phyloP scores from a whole-genome alignment of 1,140 invertebrate species.

The Colletes latitarsis region DNA sequence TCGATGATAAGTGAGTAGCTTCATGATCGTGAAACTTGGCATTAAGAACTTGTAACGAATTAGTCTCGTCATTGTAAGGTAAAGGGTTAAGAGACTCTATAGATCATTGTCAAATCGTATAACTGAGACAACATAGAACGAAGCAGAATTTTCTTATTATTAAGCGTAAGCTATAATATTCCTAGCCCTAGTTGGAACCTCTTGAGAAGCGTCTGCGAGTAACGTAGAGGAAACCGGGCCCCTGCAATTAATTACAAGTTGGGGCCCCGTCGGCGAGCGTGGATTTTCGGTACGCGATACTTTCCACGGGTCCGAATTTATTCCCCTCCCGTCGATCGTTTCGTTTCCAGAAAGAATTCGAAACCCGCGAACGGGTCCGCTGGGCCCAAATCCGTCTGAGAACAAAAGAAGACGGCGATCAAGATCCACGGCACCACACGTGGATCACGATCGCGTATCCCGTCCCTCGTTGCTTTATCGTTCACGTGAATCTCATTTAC shows the following conservation, averaged over 20 bases:
- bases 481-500: conserved; percentile 36
- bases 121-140: too few species aligned
- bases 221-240: not conserved
- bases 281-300: conserved; percentile 15
- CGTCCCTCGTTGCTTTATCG: not conserved
- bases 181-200: too few species aligned
- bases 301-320: not conserved
- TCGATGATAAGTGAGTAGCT: too few species aligned
- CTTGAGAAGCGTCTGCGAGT: too few species aligned
- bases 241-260: conserved; percentile 5
- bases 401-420: not conserved
- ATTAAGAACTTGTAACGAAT: too few species aligned
- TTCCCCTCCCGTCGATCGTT: not conserved
- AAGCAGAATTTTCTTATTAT: too few species aligned
- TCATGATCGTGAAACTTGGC: too few species aligned
- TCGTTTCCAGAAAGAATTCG: conserved; percentile 8
- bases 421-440: conserved; percentile 21
- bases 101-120: too few species aligned
- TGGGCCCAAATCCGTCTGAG: not conserved
- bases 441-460: conserved; percentile 22
- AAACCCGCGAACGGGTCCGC: not conserved
- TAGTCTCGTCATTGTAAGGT: too few species aligned
- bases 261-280: not conserved
- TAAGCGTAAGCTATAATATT: too few species aligned
- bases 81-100: too few species aligned